Conservation (phyloP, 2,113 vertebrate genomes). For the Ranitomeya imitator region DNA sequence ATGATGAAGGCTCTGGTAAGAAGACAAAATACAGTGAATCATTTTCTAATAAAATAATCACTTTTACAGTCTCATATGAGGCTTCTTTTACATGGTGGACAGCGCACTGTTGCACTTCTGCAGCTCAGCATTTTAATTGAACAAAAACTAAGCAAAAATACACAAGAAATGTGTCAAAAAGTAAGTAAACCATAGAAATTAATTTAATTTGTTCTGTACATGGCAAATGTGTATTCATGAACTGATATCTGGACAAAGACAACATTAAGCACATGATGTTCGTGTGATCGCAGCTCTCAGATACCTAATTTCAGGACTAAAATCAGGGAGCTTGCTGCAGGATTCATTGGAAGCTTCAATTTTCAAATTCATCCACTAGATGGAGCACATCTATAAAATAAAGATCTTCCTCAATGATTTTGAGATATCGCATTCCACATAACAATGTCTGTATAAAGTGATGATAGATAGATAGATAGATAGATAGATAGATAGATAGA, state of each 20-base stretch:
- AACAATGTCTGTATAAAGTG: background rate
- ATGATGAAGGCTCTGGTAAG: too few relatives aligned
- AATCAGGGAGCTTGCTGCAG: background rate
- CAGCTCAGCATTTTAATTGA: too few relatives aligned
- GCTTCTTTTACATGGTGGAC: too few relatives aligned
- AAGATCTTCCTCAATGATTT: background rate
- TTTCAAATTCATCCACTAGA: slow-evolving; percentile 19
- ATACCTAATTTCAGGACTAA: background rate
- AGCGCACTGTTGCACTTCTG: too few relatives aligned
- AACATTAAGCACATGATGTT: background rate
- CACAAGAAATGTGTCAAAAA: too few relatives aligned
- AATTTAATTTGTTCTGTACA: too few relatives aligned
- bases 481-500: background rate
- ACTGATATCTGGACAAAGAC: background rate
- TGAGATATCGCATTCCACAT: background rate
- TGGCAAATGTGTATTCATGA: too few relatives aligned
- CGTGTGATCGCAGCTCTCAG: background rate
- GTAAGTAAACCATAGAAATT: too few relatives aligned
- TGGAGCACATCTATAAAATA: slow-evolving; percentile 19
- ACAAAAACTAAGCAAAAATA: too few relatives aligned
- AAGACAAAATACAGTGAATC: too few relatives aligned
- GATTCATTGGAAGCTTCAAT: background rate
- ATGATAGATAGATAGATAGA: background rate
- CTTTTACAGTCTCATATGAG: too few relatives aligned
- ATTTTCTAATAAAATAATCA: too few relatives aligned